Conservation (phyloP, 2,797 vertebrate genomes). For the Nannoperca australis region DNA sequence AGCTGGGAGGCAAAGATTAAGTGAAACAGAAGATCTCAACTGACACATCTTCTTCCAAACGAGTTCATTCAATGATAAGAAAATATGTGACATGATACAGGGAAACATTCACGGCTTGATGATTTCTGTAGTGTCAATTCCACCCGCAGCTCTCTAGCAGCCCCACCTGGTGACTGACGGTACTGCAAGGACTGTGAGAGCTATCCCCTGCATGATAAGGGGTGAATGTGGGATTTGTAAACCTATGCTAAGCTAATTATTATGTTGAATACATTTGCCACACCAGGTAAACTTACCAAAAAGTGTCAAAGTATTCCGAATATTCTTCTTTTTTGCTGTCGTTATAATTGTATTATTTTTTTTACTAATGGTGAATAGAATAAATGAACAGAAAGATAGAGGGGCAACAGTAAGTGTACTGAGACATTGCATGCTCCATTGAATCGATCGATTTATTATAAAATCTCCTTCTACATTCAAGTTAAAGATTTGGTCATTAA, state of each 20-base stretch:
- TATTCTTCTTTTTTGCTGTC: no score
- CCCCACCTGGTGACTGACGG: slow-evolving; percentile 57
- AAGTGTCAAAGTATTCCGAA: no score
- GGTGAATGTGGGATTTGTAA: background rate
- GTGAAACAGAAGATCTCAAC: slow-evolving; percentile 15
- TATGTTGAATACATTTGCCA: background rate
- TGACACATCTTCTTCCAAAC: slow-evolving; percentile 26
- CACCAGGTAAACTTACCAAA: background rate
- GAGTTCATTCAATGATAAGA: slow-evolving; percentile 36
- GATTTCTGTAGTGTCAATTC: background rate
- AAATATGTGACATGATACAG: slow-evolving; percentile 31
- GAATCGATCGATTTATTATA: no score
- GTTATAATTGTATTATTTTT: no score
- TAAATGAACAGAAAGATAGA: background rate
- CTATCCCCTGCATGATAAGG: no score
- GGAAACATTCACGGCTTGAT: background rate
- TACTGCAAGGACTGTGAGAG: slow-evolving; percentile 43
- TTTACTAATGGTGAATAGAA: background rate
- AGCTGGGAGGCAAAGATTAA: slow-evolving; percentile 23
- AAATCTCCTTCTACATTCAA: background rate
- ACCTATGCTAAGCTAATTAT: background rate
- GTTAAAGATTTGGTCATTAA: background rate
- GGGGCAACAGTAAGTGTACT: background rate
- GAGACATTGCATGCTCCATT: no score
- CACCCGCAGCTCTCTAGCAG: slow-evolving; percentile 57